A percentile compares a stretch with the other conserved stretches of the same genome.
Conservation (phyloP, 2,113 vertebrate species). For the Rhinichthys klamathensis region DNA sequence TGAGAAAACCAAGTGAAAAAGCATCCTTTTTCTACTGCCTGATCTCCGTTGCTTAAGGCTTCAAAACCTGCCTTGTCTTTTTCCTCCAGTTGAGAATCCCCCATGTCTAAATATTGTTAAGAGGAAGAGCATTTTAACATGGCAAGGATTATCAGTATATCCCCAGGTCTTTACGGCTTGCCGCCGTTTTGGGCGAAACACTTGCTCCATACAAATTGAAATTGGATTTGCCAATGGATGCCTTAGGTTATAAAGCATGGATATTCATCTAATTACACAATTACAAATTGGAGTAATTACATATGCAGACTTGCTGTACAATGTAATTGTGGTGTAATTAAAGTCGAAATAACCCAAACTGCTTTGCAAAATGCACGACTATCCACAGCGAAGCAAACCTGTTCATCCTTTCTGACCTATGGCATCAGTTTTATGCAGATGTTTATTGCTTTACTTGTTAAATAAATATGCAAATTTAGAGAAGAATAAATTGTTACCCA, state of each 20-base stretch:
- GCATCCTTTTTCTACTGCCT: slow-evolving; percentile 15
- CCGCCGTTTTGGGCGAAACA: slow-evolving; percentile 75
- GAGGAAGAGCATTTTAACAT: slow-evolving; percentile 72
- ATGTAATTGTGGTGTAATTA: slow-evolving; percentile 83
- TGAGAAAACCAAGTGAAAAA: slow-evolving; percentile 47
- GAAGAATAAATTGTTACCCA: neutral
- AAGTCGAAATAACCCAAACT: slow-evolving; percentile 70
- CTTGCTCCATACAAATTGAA: slow-evolving; percentile 79
- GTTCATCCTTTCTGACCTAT: neutral
- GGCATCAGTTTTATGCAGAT: neutral
- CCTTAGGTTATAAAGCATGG: slow-evolving; percentile 82
- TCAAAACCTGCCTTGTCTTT: slow-evolving; percentile 66
- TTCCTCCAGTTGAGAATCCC: slow-evolving; percentile 68
- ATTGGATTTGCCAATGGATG: slow-evolving; percentile 81
- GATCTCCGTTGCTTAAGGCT: slow-evolving; percentile 60
- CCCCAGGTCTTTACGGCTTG: slow-evolving; percentile 74
- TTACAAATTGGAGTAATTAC: slow-evolving; percentile 80
- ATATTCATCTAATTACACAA: slow-evolving; percentile 82
- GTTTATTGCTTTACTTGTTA: neutral
- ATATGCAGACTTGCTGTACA: slow-evolving; percentile 78
- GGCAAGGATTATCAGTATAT: slow-evolving; percentile 76
- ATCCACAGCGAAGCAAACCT: neutral
- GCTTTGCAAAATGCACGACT: slow-evolving; percentile 37
- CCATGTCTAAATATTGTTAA: slow-evolving; percentile 71
- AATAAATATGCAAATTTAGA: neutral